Percentiles rank a stretch among this genome's conserved stretches.
Conservation (phyloP, 2,888 invertebrate species). For the Craniophora ligustri region DNA sequence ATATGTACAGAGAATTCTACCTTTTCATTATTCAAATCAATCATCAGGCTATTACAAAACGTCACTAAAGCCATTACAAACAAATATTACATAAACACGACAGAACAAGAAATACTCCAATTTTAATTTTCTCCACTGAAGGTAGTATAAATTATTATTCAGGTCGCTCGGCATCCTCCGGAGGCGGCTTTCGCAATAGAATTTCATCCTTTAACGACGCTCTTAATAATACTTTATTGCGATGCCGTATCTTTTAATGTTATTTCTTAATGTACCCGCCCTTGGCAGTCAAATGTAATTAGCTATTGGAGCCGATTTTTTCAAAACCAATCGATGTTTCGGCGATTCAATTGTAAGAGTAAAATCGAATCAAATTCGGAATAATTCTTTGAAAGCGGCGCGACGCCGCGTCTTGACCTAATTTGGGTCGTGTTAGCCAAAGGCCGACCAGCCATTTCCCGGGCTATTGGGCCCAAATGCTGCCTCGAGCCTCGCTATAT, state of each 20-base stretch:
- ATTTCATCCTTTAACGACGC: constrained; percentile 66
- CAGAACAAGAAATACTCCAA: constrained; percentile 56
- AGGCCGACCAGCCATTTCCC: constrained; percentile 67
- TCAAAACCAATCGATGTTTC: constrained; percentile 25
- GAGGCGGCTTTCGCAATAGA: constrained; percentile 61
- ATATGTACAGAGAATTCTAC: no score
- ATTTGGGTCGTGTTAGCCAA: constrained; percentile 67
- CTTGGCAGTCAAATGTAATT: constrained; percentile 40
- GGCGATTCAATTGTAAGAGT: constrained; percentile 39
- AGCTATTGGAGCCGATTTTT: constrained; percentile 26
- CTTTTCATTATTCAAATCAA: no score
- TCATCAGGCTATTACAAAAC: no score
- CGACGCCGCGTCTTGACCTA: constrained; percentile 73
- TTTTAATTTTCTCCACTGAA: constrained; percentile 66
- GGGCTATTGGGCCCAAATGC: constrained; percentile 75
- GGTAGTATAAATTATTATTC: constrained; percentile 69
- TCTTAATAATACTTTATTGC: constrained; percentile 58
- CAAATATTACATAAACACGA: constrained; percentile 48
- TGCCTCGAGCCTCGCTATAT: constrained; percentile 57
- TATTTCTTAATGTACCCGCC: constrained; percentile 40
- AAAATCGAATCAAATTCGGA: constrained; percentile 65
- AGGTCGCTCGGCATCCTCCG: constrained; percentile 51
- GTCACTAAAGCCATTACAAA: constrained; percentile 22
- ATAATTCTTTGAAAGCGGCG: constrained; percentile 68
- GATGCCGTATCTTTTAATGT: constrained; percentile 52